Conservation (phyloP, 2,888 invertebrate genomes). For the Noctuana brunneofusca region DNA sequence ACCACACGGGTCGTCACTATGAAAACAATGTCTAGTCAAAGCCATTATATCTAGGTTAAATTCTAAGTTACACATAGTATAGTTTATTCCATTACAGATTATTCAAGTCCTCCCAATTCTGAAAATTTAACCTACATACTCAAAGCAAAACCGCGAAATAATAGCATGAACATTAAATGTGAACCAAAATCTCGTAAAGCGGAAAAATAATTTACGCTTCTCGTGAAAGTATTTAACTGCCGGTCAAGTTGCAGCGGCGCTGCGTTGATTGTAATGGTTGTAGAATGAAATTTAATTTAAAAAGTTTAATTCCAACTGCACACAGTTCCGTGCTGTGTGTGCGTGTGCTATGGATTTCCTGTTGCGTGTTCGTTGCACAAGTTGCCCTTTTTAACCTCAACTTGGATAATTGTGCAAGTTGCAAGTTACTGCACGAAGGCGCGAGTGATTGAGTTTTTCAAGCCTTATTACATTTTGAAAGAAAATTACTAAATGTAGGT, state of each 20-base stretch:
- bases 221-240: constrained; percentile 24
- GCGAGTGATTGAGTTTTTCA: constrained; percentile 6
- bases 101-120: not conserved
- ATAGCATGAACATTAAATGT: not conserved
- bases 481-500: not conserved
- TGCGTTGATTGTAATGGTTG: constrained; percentile 20
- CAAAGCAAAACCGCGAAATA: not conserved
- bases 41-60: too few relatives aligned
- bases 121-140: constrained; percentile 2
- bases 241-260: constrained; percentile 17
- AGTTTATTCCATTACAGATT: not conserved
- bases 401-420: constrained; percentile 24
- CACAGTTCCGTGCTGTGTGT: not conserved
- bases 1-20: too few relatives aligned
- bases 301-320: constrained; percentile 10
- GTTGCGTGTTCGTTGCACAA: constrained; percentile 4
- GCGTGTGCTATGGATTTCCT: not conserved
- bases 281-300: constrained; percentile 20
- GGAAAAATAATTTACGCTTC: constrained; percentile 18
- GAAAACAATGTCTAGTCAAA: too few relatives aligned
- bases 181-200: constrained; percentile 1
- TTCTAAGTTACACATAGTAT: too few relatives aligned
- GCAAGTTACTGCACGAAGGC: constrained; percentile 10
- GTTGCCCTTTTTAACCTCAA: constrained; percentile 16
- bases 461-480: not conserved